phyloP scores from a whole-genome alignment of 2,888 invertebrate genomes.

The Apodemia duryi region DNA sequence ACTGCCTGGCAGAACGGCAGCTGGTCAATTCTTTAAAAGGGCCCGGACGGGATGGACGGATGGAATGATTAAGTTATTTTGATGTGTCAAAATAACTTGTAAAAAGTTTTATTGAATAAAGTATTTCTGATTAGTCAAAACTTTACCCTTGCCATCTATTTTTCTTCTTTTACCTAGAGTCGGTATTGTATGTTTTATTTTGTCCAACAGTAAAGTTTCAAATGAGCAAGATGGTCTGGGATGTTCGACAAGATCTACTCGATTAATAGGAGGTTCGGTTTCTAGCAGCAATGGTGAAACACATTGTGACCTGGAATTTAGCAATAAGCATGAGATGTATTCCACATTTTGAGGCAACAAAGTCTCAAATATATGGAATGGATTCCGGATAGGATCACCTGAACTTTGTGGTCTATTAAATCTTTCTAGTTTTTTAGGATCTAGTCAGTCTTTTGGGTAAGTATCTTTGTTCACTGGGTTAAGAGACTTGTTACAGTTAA shows the following conservation, averaged over 20 bases:
- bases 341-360: not conserved
- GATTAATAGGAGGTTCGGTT: constrained; percentile 5
- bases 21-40: no score
- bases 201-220: constrained; percentile 15
- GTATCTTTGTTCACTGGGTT: not conserved
- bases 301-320: constrained; percentile 8
- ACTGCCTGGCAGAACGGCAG: no score
- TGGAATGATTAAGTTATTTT: no score
- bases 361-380: not conserved
- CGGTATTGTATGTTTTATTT: constrained; percentile 16
- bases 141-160: constrained; percentile 16
- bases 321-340: constrained; percentile 1
- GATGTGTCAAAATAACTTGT: no score
- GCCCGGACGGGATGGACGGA: no score
- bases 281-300: constrained; percentile 11
- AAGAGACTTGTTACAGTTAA: not conserved
- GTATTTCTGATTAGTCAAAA: constrained; percentile 27
- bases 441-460: not conserved
- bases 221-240: constrained; percentile 11
- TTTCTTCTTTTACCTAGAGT: constrained; percentile 7
- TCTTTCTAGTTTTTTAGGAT: not conserved
- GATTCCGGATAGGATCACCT: not conserved
- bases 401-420: not conserved
- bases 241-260: no score
- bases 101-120: no score